A percentile compares a stretch with the other conserved stretches of the same genome.
These are phyloP conservation scores for Pogonus chalceus DNA, from an alignment of 1,140 invertebrate genomes.

Conservation along the genomic window DNA sequence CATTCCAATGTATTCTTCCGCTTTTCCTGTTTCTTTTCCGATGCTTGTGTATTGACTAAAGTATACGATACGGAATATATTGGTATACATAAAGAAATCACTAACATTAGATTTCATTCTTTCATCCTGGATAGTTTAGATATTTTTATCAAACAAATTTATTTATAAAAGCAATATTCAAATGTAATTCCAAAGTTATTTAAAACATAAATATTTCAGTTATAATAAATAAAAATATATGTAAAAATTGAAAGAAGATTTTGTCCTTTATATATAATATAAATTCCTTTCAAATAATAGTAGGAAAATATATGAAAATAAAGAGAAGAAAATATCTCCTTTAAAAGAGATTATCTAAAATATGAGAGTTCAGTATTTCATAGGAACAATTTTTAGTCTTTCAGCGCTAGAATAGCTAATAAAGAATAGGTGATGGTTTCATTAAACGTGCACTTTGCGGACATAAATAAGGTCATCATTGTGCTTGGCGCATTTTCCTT, in stretches of 20 bases:
- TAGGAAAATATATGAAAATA: no score
- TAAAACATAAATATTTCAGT: no score
- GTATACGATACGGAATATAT: neutral
- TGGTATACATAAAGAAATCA: neutral
- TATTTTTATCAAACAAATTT: neutral
- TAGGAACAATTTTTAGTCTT: neutral
- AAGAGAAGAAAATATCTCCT: no score
- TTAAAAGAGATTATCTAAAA: no score
- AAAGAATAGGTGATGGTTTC: neutral
- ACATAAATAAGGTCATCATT: neutral
- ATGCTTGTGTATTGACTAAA: neutral
- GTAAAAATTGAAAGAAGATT: no score
- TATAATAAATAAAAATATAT: no score
- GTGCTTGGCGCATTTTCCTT: neutral
- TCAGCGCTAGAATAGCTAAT: neutral
- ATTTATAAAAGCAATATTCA: neutral
- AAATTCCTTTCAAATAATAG: no score
- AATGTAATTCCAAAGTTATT: neutral
- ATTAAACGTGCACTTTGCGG: neutral
- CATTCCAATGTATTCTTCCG: neutral
- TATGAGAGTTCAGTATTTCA: no score
- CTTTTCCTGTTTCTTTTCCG: no score
- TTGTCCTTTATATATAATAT: no score
- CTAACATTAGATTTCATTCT: neutral
- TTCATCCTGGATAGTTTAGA: neutral